Evolutionary conservation across 2,113 vertebrate species (phyloP).

Genomic region (Danionella cerebrum): DNA sequence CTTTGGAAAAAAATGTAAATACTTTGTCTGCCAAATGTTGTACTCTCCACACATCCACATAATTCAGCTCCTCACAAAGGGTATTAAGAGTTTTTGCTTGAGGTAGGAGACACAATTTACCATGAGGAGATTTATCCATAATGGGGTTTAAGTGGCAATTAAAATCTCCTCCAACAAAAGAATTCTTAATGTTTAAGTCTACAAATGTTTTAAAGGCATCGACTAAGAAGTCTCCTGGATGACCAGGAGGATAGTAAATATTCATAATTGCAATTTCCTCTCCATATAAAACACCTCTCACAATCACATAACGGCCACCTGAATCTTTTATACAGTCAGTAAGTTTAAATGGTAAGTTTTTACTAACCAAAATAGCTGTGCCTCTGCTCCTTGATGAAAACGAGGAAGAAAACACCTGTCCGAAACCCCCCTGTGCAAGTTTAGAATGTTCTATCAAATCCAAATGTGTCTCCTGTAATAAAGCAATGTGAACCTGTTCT

Average conservation of each 20-base stretch:
- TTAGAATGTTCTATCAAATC: not conserved
- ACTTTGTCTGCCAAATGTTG: not conserved
- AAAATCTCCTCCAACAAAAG: not conserved
- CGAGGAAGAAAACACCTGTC: conserved; percentile 11
- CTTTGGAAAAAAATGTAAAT: conserved; percentile 1
- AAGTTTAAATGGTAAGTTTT: conserved; percentile 11
- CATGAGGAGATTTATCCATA: not conserved
- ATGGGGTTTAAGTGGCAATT: not conserved
- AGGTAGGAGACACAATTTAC: not conserved
- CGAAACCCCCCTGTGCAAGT: not conserved
- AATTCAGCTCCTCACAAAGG: conserved; percentile 9
- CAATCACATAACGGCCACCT: conserved; percentile 1
- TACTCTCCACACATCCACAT: conserved; percentile 12
- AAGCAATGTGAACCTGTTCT: not conserved
- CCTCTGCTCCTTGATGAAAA: conserved; percentile 17
- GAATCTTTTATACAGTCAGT: conserved; percentile 9
- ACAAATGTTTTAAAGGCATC: conserved; percentile 4
- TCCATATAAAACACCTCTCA: not conserved
- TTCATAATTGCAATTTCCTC: not conserved
- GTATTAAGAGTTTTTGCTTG: not conserved
- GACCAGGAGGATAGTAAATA: conserved; percentile 7
- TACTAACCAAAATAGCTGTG: not conserved
- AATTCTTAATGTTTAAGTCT: not conserved
- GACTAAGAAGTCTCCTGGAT: conserved; percentile 2
- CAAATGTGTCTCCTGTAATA: conserved; percentile 10